These are phyloP conservation scores for Prinia subflava DNA, from an alignment of 2,113 vertebrate genomes.

Conservation along the genomic window DNA sequence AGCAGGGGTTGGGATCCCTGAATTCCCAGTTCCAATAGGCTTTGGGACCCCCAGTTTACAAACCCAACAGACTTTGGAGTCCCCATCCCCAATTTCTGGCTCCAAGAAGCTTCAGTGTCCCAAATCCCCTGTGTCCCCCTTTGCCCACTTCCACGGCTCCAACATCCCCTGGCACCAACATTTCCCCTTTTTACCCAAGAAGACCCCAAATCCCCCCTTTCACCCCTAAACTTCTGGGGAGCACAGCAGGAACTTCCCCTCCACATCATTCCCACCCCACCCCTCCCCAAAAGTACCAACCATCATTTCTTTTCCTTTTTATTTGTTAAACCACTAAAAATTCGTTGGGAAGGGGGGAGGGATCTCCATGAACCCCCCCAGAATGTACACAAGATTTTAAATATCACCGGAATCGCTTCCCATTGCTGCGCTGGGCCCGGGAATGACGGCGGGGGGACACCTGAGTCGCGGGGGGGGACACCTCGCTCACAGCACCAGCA, in stretches of 20 bases:
- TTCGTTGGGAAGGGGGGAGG: background rate
- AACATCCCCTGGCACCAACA: background rate
- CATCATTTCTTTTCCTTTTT: slow-evolving; percentile 56
- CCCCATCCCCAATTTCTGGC: background rate
- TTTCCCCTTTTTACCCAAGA: background rate
- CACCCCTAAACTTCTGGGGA: fast-evolving
- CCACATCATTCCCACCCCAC: fast-evolving
- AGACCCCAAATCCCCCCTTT: background rate
- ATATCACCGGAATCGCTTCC: slow-evolving; percentile 46
- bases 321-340: slow-evolving; percentile 79
- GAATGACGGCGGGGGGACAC: background rate
- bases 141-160: background rate
- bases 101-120: background rate
- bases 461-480: background rate
- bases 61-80: background rate
- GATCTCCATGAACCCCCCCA: background rate
- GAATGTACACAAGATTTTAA: slow-evolving; percentile 63
- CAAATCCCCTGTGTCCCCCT: background rate
- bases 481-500: slow-evolving; percentile 63
- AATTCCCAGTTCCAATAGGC: background rate
- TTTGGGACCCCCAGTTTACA: background rate
- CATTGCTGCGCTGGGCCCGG: slow-evolving; percentile 1
- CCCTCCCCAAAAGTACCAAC: background rate
- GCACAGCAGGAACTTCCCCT: fast-evolving
- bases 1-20: background rate